Conservation (phyloP, 2,113 vertebrate genomes). For the Galemys pyrenaicus region DNA sequence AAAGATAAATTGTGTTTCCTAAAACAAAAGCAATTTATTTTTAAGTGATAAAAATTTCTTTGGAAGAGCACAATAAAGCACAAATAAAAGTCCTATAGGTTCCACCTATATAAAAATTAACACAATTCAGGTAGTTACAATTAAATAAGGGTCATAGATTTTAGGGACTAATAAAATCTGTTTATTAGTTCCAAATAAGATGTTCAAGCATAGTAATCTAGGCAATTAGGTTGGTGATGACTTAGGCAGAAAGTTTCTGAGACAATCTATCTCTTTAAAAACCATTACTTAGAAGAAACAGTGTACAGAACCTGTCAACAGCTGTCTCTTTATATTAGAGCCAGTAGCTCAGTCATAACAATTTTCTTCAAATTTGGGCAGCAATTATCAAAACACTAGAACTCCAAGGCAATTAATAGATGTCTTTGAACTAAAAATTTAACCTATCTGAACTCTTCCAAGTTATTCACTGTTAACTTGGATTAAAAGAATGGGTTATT, state of each 20-base stretch:
- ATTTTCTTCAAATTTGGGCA: slow-evolving; percentile 40
- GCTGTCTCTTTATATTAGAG: slow-evolving; percentile 36
- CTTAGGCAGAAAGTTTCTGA: background rate
- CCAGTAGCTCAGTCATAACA: slow-evolving; percentile 24
- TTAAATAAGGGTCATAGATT: slow-evolving; percentile 16
- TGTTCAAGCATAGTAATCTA: slow-evolving; percentile 1
- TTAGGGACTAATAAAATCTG: slow-evolving; percentile 12
- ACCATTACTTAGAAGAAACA: slow-evolving; percentile 7
- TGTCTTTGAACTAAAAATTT: slow-evolving; percentile 48
- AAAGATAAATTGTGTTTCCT: slow-evolving; percentile 98
- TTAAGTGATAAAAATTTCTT: slow-evolving; percentile 44
- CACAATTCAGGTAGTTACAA: background rate
- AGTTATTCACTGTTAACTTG: slow-evolving; percentile 38
- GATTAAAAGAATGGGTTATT: slow-evolving; percentile 54
- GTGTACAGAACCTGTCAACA: slow-evolving; percentile 39
- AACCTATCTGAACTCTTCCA: slow-evolving; percentile 59
- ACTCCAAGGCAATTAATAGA: slow-evolving; percentile 66
- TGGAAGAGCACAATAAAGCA: slow-evolving; percentile 52
- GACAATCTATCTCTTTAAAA: slow-evolving; percentile 7
- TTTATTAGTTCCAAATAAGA: background rate
- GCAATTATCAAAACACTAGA: slow-evolving; percentile 68
- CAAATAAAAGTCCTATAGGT: background rate
- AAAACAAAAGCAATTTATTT: slow-evolving; percentile 76
- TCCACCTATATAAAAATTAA: slow-evolving; percentile 27
- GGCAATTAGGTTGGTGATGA: background rate